Evolutionary conservation across 1,140 invertebrate species (phyloP).

Genomic region (Pristionchus pacificus): DNA sequence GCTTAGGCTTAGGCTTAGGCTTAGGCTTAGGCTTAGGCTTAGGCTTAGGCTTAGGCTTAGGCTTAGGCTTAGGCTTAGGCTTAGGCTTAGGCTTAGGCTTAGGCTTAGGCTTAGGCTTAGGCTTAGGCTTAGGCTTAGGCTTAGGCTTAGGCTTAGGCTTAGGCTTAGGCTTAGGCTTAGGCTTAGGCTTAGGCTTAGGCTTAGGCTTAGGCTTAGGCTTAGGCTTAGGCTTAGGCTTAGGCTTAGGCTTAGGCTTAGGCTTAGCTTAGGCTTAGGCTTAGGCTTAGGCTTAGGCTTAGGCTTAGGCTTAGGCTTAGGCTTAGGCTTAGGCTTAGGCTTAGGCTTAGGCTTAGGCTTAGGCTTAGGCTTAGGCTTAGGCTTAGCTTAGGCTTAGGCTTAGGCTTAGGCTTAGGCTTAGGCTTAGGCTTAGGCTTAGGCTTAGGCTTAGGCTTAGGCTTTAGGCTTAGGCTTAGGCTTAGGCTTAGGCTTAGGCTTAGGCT

Average conservation of each 20-base stretch:
- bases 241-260: conserved; percentile 14
- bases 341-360: conserved; percentile 23
- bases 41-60: conserved; percentile 16
- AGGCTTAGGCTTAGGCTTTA: conserved; percentile 13
- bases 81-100: conserved; percentile 17
- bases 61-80: conserved; percentile 16
- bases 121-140: conserved; percentile 11
- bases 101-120: conserved; percentile 13
- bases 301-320: conserved; percentile 21
- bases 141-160: conserved; percentile 13
- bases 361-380: conserved; percentile 16
- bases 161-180: neutral
- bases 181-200: conserved; percentile 16
- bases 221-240: neutral
- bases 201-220: conserved; percentile 11
- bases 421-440: conserved; percentile 13
- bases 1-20: conserved; percentile 22
- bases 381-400: conserved; percentile 6
- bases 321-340: conserved; percentile 25
- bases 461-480: neutral
- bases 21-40: conserved; percentile 17
- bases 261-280: conserved; percentile 9
- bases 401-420: conserved; percentile 22
- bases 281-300: conserved; percentile 16
- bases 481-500: neutral